phyloP scores from a whole-genome alignment of 2,888 invertebrate species.

The Acanthosoma haemorrhoidale region DNA sequence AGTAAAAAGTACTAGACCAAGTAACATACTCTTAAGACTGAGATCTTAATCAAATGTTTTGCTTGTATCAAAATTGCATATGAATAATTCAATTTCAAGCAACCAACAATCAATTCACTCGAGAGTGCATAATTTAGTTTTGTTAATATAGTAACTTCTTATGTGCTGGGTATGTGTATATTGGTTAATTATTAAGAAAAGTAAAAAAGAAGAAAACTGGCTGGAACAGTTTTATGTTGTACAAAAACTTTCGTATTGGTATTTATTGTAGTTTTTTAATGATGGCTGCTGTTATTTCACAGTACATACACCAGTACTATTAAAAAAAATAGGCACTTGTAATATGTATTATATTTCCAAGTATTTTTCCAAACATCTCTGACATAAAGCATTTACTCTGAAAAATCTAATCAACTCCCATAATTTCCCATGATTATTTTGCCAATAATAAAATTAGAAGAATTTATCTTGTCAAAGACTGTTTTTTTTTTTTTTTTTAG shows the following conservation, averaged over 20 bases:
- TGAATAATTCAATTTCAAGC: neutral
- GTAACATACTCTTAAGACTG: neutral
- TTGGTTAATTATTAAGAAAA: neutral
- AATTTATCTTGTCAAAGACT: too few species aligned
- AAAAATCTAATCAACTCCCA: too few species aligned
- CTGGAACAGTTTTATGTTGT: neutral
- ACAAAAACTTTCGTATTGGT: neutral
- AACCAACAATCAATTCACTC: neutral
- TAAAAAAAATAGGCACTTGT: too few species aligned
- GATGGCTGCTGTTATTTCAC: too few species aligned
- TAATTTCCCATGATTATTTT: too few species aligned
- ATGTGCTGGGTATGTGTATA: neutral
- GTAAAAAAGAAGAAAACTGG: neutral
- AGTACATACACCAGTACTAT: too few species aligned
- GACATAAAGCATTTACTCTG: too few species aligned
- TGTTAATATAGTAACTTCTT: neutral
- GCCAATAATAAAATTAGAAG: too few species aligned
- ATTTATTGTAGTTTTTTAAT: neutral
- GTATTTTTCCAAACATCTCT: too few species aligned
- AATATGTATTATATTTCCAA: too few species aligned
- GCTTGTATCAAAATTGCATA: neutral
- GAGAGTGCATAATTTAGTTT: neutral
- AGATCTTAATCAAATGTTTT: slow-evolving; percentile 8
- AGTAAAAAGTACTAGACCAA: neutral
- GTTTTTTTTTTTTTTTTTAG: too few species aligned